Percentiles rank a stretch among this genome's conserved stretches.
Evolutionary conservation across 2,113 vertebrate species (phyloP).

Genomic region (Myrmophylax atrothorax): DNA sequence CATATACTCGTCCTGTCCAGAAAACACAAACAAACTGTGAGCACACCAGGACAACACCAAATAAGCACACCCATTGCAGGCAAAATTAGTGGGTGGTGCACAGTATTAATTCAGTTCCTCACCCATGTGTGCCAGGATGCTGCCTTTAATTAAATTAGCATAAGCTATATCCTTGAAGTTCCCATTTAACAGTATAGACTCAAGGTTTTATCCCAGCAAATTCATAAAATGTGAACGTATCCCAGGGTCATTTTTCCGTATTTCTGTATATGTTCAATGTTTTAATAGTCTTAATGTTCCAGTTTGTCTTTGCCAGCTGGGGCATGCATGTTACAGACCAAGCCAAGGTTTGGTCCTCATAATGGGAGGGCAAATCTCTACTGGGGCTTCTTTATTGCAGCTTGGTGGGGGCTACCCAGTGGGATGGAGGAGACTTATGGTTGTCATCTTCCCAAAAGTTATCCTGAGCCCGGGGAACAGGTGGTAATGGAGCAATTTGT

Average conservation of each 20-base stretch:
- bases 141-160: slow-evolving; percentile 67
- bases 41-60: not conserved
- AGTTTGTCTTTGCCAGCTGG: slow-evolving; percentile 8
- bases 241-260: not conserved
- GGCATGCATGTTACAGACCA: not conserved
- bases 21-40: not conserved
- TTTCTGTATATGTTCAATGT: not conserved
- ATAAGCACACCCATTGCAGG: not conserved
- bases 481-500: not conserved
- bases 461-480: not conserved
- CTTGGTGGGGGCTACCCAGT: not conserved
- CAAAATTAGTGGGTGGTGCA: slow-evolving; percentile 9
- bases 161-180: slow-evolving; percentile 36
- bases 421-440: not conserved
- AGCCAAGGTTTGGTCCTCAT: not conserved
- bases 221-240: not conserved
- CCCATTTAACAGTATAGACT: slow-evolving; percentile 25
- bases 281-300: slow-evolving; percentile 16
- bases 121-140: not conserved
- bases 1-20: not conserved
- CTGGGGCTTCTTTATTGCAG: not conserved
- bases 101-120: slow-evolving; percentile 18
- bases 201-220: not conserved
- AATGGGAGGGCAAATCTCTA: not conserved
- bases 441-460: not conserved